Conservation (phyloP, 2,888 invertebrate species). For the Lepidocyrtoides sp. region DNA sequence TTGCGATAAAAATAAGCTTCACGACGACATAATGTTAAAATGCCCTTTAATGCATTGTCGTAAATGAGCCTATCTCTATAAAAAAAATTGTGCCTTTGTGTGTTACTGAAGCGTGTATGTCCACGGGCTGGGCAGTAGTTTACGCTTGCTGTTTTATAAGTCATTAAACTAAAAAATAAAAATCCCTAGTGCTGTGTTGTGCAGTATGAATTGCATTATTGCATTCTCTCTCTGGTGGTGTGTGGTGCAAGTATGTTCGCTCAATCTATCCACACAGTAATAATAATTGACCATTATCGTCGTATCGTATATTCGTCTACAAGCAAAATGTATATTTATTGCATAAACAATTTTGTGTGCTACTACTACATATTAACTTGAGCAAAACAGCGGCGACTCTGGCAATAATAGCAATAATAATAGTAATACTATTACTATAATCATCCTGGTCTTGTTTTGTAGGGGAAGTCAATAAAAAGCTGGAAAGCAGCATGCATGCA, state of each 20-base stretch:
- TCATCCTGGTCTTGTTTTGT: background rate
- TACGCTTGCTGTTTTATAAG: background rate
- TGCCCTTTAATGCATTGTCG: background rate
- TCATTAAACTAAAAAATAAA: background rate
- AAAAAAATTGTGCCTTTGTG: background rate
- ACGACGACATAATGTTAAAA: background rate
- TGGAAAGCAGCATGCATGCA: slow-evolving; percentile 50
- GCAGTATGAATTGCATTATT: background rate
- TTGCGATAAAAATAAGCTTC: slow-evolving; percentile 45
- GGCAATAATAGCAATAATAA: slow-evolving; percentile 34
- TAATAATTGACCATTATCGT: slow-evolving; percentile 29
- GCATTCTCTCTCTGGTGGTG: background rate
- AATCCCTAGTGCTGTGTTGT: background rate
- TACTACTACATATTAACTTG: background rate
- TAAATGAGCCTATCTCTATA: slow-evolving; percentile 15
- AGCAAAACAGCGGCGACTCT: slow-evolving; percentile 58
- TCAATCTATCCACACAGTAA: background rate
- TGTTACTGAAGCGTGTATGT: slow-evolving; percentile 14
- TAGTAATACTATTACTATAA: slow-evolving; percentile 28
- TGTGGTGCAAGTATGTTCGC: background rate
- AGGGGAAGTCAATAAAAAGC: slow-evolving; percentile 66
- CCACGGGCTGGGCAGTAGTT: background rate
- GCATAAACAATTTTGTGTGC: slow-evolving; percentile 21
- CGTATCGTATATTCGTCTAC: slow-evolving; percentile 3
- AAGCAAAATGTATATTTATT: background rate